phyloP scores from a whole-genome alignment of 2,113 vertebrate species.

The Hymenochirus boettgeri region DNA sequence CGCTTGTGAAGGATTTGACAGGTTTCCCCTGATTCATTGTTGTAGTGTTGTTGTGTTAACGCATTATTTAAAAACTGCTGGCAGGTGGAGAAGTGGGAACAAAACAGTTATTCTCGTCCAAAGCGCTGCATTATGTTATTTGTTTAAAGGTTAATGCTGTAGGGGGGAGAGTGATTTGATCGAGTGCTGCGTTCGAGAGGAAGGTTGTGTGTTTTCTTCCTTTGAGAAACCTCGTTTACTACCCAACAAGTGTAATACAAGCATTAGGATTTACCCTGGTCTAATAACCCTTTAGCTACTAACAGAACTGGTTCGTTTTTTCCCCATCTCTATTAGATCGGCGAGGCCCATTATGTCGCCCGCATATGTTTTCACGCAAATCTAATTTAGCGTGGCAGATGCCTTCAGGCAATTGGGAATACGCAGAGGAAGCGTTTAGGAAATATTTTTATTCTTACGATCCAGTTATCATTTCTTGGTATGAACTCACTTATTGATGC shows the following conservation, averaged over 20 bases:
- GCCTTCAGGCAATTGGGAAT: slow-evolving; percentile 48
- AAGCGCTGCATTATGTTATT: slow-evolving; percentile 3
- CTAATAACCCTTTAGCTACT: slow-evolving; percentile 50
- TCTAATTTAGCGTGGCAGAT: slow-evolving; percentile 52
- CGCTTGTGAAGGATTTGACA: neutral
- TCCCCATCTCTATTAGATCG: slow-evolving; percentile 50
- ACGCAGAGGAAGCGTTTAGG: slow-evolving; percentile 21
- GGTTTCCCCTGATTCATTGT: neutral
- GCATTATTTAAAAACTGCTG: slow-evolving; percentile 19
- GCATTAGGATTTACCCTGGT: slow-evolving; percentile 41
- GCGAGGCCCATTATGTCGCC: slow-evolving; percentile 48
- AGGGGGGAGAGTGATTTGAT: slow-evolving; percentile 7
- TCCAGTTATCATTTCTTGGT: slow-evolving; percentile 23
- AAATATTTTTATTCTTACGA: slow-evolving; percentile 47
- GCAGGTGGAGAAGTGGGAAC: neutral
- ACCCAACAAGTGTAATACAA: slow-evolving; percentile 40
- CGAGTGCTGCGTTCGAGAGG: slow-evolving; percentile 37
- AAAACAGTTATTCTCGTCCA: neutral
- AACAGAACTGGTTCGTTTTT: slow-evolving; percentile 47
- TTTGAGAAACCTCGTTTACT: slow-evolving; percentile 35
- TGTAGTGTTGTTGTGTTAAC: neutral
- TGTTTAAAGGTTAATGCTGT: slow-evolving; percentile 23
- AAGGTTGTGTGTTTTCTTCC: neutral
- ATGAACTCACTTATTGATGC: neutral
- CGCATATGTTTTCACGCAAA: slow-evolving; percentile 53